These are phyloP conservation scores for Drosophila fungiperda DNA, from an alignment of 2,888 invertebrate genomes.

Conservation along the genomic window DNA sequence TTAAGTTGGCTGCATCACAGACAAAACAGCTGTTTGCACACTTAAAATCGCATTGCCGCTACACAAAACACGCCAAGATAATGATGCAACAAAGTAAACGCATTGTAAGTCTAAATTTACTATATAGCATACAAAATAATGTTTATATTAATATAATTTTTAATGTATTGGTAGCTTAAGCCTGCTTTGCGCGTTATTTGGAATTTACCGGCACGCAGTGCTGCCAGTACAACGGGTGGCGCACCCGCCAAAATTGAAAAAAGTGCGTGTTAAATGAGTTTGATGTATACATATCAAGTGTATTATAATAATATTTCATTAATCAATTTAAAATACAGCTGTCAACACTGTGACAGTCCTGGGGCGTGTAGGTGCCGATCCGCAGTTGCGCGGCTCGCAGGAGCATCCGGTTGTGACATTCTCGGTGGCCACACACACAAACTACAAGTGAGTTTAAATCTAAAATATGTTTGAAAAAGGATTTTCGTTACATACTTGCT, in stretches of 20 bases:
- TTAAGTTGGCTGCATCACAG: constrained; percentile 34
- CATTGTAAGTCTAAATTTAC: constrained; percentile 47
- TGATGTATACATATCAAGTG: not conserved
- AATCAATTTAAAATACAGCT: constrained; percentile 85
- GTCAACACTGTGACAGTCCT: constrained; percentile 93
- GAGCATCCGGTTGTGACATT: constrained; percentile 95
- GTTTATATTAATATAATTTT: not conserved
- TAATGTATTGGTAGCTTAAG: constrained; percentile 37
- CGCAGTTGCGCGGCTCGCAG: constrained; percentile 92
- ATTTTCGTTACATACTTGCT: not conserved
- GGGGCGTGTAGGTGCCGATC: constrained; percentile 95
- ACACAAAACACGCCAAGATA: constrained; percentile 33
- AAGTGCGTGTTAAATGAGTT: constrained; percentile 53
- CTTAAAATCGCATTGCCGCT: constrained; percentile 38
- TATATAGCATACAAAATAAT: not conserved
- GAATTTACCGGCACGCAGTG: constrained; percentile 58
- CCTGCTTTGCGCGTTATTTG: constrained; percentile 53
- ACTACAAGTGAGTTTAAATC: constrained; percentile 87
- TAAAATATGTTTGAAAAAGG: not conserved
- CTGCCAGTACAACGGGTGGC: constrained; percentile 45
- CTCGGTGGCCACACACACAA: constrained; percentile 95
- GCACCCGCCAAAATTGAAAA: constrained; percentile 82
- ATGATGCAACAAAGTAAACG: constrained; percentile 71
- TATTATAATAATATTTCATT: not conserved
- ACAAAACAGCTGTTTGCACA: constrained; percentile 38